Base-by-base conservation (phyloP, 2,113 vertebrate species). In the Nerophis ophidion region DNA sequence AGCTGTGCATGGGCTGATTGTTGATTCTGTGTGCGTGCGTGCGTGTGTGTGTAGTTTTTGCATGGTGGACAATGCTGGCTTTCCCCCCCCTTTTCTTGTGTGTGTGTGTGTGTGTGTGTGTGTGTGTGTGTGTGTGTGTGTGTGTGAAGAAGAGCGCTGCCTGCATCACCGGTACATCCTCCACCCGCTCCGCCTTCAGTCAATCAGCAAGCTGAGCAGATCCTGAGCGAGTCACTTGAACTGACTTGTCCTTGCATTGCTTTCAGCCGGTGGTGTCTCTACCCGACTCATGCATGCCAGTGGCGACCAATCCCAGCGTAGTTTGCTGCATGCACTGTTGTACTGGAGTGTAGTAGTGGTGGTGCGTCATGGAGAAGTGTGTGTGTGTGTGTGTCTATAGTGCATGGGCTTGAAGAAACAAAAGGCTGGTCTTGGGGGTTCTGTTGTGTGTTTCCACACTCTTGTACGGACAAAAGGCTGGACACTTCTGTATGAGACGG, bases 201-300 rank as follows among this genome's bases (percentile, higher is more conserved):
- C 84, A 86, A 72, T 87, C 84, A 84, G 83, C 86, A 82, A 89
- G 79, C 80, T 76, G 77, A 81, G 80, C 71, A 79, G 76, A 84
- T 77, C 60, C 75, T 73, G 79, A 80, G 78, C 70, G 70, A 81
- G 76, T 66, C 67, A 34, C 17, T 72, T 58, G 52, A 61, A 70
- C 51, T 63, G 61, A 60, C 60, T 71, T 57, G 59, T 66, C 68
- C 66, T 48, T 48, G 57, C 67, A 57, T 73, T 15, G 14, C 66
- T 67, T 68, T 68, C 61, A 58, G 77, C 63, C 48, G 61, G 33
- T 59, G 68, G 51, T 75, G 48, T 75, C 65, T 62, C 16, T 61
- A 58, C 7, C 33, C 36, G 44, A 60, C 55, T 75, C 60, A 11
- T 79, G 80, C 86, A 85, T 84, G 84, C 63, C 5, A 5, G 65